Evolutionary conservation across 2,113 vertebrate genomes (phyloP), one percentile per base, ranked within the genome.

Genomic region (Balaeniceps rex): DNA sequence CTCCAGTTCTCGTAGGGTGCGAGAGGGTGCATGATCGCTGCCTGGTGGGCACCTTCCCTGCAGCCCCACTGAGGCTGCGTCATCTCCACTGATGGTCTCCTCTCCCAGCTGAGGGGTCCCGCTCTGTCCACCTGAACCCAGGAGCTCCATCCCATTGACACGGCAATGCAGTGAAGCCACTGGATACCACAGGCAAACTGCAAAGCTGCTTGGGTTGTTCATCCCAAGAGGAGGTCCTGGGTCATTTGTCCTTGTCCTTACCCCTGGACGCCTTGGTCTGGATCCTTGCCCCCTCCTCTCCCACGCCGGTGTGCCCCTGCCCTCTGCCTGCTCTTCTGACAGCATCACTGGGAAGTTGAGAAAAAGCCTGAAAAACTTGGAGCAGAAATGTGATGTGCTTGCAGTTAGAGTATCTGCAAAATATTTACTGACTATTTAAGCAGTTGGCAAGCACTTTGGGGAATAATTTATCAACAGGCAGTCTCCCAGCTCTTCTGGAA

Each of bases 1-100:
- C 44, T 84, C 21, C 33, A 52, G 36, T 44, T 84, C 19, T 57
- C 6, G 0, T 9, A 31, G 17, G 6, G 24, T 65, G 21, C 0
- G 2, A 58, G 40, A 42, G 15, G 44, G 31, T 1, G 1, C 12
- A n/a, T 60, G 38, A 25, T 54, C 0, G 2, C 19, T 68, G 17
- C 44, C 34, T 55, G 1, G 0, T 46, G 47, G 22, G 36, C 23
- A 52, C 14, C 33, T 57, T 77, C 16, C 7, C 58, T 80, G 58
- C 24, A 61, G 12, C 6, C 24, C 33, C 19, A 29, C 44, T 42
- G 63, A 47, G 33, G 21, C 28, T 64, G n/a, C 29, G 36, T 6
- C 13, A 34, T 28, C 44, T 68, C 47, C n/a, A 42, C 25, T 13
- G 14, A 51, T 6, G 10, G 12, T 51, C 38, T 47, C 16, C 19